Conservation (phyloP, 2,888 invertebrate genomes). For the Hydraecia micacea region DNA sequence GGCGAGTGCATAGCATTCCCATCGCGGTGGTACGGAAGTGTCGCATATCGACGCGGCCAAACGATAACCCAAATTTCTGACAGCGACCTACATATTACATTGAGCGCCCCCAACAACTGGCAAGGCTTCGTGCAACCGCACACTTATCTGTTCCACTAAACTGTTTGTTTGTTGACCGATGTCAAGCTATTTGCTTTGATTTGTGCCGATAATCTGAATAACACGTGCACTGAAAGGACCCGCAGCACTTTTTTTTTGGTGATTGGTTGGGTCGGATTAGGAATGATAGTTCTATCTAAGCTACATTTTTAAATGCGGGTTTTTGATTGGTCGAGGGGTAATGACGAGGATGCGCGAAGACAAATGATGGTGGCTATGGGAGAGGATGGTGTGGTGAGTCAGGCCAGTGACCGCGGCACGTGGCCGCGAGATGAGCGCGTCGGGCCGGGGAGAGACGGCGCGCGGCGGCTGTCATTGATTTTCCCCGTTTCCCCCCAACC, state of each 20-base stretch:
- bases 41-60: conserved; percentile 87
- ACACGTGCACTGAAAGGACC: conserved; percentile 25
- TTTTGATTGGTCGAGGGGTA: conserved; percentile 40
- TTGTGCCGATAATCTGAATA: conserved; percentile 48
- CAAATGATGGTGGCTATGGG: conserved; percentile 68
- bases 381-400: conserved; percentile 77
- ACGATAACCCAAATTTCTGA: conserved; percentile 89
- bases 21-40: conserved; percentile 83
- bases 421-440: conserved; percentile 89
- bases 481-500: conserved; percentile 86
- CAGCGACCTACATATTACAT: conserved; percentile 87
- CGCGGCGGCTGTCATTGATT: conserved; percentile 91
- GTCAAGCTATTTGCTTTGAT: conserved; percentile 61
- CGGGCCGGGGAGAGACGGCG: conserved; percentile 89
- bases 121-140: conserved; percentile 74
- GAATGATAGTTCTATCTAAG: not conserved
- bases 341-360: conserved; percentile 55
- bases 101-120: conserved; percentile 76
- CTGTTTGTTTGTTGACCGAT: conserved; percentile 74
- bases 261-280: conserved; percentile 12
- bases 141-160: conserved; percentile 71
- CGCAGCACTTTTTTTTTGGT: not conserved
- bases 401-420: conserved; percentile 90
- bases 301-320: conserved; percentile 12
- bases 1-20: conserved; percentile 83